Percentiles rank a stretch among this genome's conserved stretches.
These are phyloP conservation scores for Protosalanx chinensis DNA, from an alignment of 2,797 vertebrate species.

Conservation along the genomic window DNA sequence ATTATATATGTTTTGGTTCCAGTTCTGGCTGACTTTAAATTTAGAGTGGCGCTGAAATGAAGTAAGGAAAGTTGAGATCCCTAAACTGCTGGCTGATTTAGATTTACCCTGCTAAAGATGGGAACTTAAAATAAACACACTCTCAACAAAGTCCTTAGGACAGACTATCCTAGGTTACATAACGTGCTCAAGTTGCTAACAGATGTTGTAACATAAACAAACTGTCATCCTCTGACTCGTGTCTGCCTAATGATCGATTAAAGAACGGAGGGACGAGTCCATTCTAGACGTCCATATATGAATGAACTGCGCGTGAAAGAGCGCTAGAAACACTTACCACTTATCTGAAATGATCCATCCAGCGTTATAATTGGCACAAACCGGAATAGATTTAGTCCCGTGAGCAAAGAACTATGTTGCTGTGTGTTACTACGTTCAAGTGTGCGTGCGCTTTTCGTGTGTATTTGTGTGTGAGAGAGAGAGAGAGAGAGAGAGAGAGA, in stretches of 20 bases:
- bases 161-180: neutral
- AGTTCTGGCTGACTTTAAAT: neutral
- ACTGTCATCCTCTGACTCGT: neutral
- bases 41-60: neutral
- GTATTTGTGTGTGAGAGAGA: neutral
- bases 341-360: neutral
- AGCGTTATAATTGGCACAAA: slow-evolving; percentile 1
- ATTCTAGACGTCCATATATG: neutral
- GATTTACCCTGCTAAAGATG: neutral
- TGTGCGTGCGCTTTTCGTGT: neutral
- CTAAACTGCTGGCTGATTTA: neutral
- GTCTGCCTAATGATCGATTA: neutral
- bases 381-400: neutral
- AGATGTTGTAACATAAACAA: slow-evolving; percentile 14
- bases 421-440: neutral
- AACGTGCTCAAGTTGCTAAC: slow-evolving; percentile 7
- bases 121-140: slow-evolving; percentile 14
- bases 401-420: neutral
- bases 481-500: neutral
- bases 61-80: neutral
- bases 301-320: neutral
- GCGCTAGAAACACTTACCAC: slow-evolving; percentile 28
- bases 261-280: neutral
- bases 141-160: slow-evolving; percentile 7
- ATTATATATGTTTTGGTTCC: neutral